Evolutionary conservation across 2,113 vertebrate genomes (phyloP).

Genomic region (Pterophyllum scalare): DNA sequence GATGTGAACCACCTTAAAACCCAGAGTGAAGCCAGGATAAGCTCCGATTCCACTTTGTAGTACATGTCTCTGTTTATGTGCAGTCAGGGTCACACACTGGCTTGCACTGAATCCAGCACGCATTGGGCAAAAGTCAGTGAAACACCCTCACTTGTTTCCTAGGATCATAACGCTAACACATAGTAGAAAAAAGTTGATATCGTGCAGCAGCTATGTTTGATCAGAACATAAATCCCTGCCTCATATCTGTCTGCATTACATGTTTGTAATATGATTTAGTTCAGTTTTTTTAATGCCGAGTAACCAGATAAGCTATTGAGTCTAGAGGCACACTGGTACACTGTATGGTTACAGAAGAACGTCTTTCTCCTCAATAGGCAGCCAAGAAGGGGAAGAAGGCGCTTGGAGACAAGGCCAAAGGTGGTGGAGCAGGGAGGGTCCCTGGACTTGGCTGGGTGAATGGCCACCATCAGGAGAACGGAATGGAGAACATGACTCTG

Average conservation of each 20-base stretch:
- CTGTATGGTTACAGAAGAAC: background rate
- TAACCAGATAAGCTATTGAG: background rate
- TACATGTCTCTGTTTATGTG: background rate
- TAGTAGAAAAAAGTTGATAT: background rate
- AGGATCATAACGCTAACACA: background rate
- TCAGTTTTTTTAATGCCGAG: background rate
- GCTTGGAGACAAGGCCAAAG: conserved; percentile 88
- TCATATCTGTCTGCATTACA: background rate
- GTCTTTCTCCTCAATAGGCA: conserved; percentile 71
- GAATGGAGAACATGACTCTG: conserved; percentile 94
- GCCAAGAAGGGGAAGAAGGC: conserved; percentile 91
- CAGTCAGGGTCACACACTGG: background rate
- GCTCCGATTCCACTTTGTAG: background rate
- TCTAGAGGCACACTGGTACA: background rate
- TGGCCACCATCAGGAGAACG: conserved; percentile 96
- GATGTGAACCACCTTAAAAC: background rate
- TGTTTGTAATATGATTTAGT: conserved; percentile 7
- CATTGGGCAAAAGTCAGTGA: background rate
- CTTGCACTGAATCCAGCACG: background rate
- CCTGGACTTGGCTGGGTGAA: conserved; percentile 87
- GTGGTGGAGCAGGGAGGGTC: conserved; percentile 78
- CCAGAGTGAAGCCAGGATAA: background rate
- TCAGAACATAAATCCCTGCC: background rate
- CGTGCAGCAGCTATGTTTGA: background rate
- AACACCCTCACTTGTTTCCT: background rate